These are phyloP conservation scores for Sakesphorus luctuosus DNA, from an alignment of 2,113 vertebrate genomes.

Conservation along the genomic window DNA sequence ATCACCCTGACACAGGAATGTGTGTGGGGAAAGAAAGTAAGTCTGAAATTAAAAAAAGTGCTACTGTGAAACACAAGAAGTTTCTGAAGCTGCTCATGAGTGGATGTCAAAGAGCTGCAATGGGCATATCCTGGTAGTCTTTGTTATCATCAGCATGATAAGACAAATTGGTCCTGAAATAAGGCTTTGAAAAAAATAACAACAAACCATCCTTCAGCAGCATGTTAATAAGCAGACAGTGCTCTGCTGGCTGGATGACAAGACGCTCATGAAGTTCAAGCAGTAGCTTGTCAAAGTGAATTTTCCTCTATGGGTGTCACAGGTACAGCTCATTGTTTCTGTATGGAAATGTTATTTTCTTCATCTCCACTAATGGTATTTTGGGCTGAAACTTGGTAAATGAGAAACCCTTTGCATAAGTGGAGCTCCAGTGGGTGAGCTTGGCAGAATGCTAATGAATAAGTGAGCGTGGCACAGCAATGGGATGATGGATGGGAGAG, in stretches of 20 bases:
- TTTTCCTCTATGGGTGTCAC: background rate
- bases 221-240: background rate
- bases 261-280: background rate
- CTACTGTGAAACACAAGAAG: background rate
- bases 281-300: background rate
- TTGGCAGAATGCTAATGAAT: background rate
- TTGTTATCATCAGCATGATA: background rate
- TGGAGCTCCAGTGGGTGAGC: background rate
- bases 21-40: background rate
- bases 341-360: background rate
- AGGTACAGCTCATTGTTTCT: background rate
- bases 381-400: background rate
- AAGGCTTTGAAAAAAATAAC: slow-evolving; percentile 7
- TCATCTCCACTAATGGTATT: background rate
- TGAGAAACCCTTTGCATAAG: background rate
- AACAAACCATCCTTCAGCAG: background rate
- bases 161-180: slow-evolving; percentile 10
- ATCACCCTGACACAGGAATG: background rate
- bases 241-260: background rate
- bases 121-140: background rate
- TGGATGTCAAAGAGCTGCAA: background rate
- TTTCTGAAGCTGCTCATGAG: background rate
- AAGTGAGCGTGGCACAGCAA: background rate
- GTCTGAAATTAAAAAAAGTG: background rate
- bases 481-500: background rate